Percentiles rank a stretch among this genome's conserved stretches.
Conservation (phyloP, 2,888 invertebrate genomes). For the Rhingia rostrata region DNA sequence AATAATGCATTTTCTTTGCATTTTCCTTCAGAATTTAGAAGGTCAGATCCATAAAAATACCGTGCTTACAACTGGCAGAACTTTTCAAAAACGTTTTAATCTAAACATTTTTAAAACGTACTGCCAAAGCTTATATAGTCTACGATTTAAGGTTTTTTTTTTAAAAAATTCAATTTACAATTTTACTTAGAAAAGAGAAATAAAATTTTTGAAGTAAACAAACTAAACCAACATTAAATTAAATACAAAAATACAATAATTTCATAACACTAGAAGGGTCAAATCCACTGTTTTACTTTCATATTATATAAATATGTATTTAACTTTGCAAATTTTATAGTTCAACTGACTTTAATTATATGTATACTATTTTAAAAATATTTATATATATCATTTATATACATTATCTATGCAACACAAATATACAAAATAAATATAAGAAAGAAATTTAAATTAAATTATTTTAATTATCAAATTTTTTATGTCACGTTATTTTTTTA, state of each 20-base stretch:
- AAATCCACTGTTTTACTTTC: conserved; percentile 83
- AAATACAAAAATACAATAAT: conserved; percentile 61
- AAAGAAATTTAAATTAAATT: conserved; percentile 13
- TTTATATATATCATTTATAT: conserved; percentile 59
- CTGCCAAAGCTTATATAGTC: conserved; percentile 23
- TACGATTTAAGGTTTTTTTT: background rate
- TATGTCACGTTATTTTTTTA: no score
- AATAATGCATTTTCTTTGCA: no score
- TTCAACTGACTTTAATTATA: conserved; percentile 59
- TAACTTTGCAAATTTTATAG: conserved; percentile 64
- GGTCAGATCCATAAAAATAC: no score
- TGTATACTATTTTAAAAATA: conserved; percentile 58
- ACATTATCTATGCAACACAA: conserved; percentile 69
- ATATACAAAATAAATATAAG: conserved; percentile 19
- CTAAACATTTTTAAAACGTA: no score
- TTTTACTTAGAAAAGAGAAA: conserved; percentile 27
- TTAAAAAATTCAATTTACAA: conserved; percentile 21
- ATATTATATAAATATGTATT: conserved; percentile 76
- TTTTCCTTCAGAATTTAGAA: no score
- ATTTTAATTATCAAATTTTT: background rate
- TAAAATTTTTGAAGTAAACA: conserved; percentile 40
- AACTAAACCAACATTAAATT: conserved; percentile 73
- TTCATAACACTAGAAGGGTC: conserved; percentile 80
- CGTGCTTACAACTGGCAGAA: no score
- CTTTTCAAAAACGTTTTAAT: no score